These are phyloP conservation scores for Ictalurus furcatus DNA, from an alignment of 2,113 vertebrate species.

Conservation along the genomic window DNA sequence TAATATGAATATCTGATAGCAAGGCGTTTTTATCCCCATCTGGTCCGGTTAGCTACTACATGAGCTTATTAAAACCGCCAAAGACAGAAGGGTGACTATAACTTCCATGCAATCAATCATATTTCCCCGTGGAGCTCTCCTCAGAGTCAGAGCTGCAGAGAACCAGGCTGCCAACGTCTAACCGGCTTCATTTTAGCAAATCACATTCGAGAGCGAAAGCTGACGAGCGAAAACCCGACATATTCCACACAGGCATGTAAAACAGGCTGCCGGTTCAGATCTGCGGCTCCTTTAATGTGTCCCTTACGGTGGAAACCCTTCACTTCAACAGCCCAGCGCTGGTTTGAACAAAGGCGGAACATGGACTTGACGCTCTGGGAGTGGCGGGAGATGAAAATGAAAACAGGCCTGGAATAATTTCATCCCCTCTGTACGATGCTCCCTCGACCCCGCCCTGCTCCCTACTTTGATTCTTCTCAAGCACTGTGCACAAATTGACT, in stretches of 20 bases:
- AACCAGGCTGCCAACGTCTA: conserved; percentile 19
- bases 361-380: conserved; percentile 25
- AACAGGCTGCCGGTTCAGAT: conserved; percentile 11
- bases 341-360: conserved; percentile 49
- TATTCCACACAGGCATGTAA: conserved; percentile 33
- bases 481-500: conserved; percentile 54
- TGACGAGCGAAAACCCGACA: conserved; percentile 34
- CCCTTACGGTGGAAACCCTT: conserved; percentile 25
- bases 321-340: conserved; percentile 15
- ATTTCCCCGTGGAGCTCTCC: conserved; percentile 32
- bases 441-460: not conserved
- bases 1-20: not conserved
- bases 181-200: conserved; percentile 17
- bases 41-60: not conserved
- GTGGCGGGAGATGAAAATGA: conserved; percentile 25
- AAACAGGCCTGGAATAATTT: conserved; percentile 53
- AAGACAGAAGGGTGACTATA: conserved; percentile 27
- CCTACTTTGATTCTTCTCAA: conserved; percentile 45
- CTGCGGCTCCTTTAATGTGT: conserved; percentile 44
- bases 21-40: not conserved
- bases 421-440: not conserved
- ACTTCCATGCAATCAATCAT: conserved; percentile 41
- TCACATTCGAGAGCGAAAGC: not conserved
- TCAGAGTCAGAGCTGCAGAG: conserved; percentile 31
- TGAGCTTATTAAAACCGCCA: conserved; percentile 30